Evolutionary conservation across 1,140 invertebrate genomes (phyloP), one percentile per base, ranked within the genome.

Genomic region (Anagrus nilaparvatae): DNA sequence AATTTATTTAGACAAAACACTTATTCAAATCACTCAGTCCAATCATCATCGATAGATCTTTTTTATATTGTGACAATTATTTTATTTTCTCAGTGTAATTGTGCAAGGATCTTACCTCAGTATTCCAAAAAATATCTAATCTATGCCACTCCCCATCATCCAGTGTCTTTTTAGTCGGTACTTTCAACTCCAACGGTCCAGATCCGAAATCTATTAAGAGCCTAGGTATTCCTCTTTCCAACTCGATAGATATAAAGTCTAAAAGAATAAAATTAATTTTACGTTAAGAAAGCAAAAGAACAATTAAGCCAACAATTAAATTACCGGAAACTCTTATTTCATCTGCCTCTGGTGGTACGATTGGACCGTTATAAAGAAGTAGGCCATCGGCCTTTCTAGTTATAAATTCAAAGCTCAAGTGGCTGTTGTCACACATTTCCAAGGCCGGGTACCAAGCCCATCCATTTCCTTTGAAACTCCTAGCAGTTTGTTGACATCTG

Each of bases 111-210:
- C 28, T 45, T 49, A 79, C 77, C 71, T 93, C 91, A 10, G 87
- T 91, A 55, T 90, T 82, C 85, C 92, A 94, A 60, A 94, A 95
- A 40, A 98, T 78, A 65, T 97, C 93, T 34, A 97, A 71, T 44
- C 87, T 74, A 67, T 98, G 94, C 94, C 94, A 98, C 59, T 91
- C 87, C 2, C 92, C 91, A 62, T 97, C 91, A 59, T 90, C 87
- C 25, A 97, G 62, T 0, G 78, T 80, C 54, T 82, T 81, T 52
- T 86, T 84, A 1, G 87, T 87, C 68, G 91, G 87, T 0, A 98
- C 81, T 58, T 82, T 75, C 9, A 97, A 64, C 59, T 93, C 88
- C 43, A 95, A 64, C 0, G 87, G 92, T 34, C 93, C 93, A 1
- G 91, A 92, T 3, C 95, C 95, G 67, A 97, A 96, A 66, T 97